A percentile compares a stretch with the other conserved stretches of the same genome.
phyloP scores from a whole-genome alignment of 2,113 vertebrate species.

The Chaetura pelagica region DNA sequence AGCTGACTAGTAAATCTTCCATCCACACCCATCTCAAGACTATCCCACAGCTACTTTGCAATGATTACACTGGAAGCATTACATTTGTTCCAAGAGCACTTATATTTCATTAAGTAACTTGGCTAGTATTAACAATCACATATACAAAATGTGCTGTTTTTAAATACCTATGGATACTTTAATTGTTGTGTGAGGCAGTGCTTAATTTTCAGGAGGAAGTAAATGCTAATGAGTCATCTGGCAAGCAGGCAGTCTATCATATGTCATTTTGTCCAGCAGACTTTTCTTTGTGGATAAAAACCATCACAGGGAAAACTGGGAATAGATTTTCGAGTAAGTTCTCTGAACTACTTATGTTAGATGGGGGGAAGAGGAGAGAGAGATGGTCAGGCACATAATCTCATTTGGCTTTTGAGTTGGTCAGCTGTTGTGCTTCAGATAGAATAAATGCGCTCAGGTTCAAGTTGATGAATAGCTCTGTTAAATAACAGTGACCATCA shows the following conservation, averaged over 20 bases:
- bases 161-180: not conserved
- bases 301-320: not conserved
- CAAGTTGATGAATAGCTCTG: not conserved
- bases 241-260: not conserved
- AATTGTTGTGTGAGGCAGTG: not conserved
- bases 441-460: not conserved
- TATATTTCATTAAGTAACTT: not conserved
- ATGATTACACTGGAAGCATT: not conserved
- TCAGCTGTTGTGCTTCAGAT: not conserved
- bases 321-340: not conserved
- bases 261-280: not conserved
- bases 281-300: not conserved
- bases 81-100: not conserved
- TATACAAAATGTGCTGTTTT: not conserved
- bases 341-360: not conserved
- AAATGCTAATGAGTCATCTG: slow-evolving; percentile 5
- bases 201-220: not conserved
- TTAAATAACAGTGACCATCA: not conserved
- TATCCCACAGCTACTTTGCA: not conserved
- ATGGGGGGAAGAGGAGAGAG: not conserved
- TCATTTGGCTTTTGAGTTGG: not conserved
- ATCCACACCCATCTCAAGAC: not conserved
- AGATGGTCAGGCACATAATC: not conserved
- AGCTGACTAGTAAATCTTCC: not conserved
- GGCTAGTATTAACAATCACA: not conserved